Percentiles rank a stretch among this genome's conserved stretches.
Conservation (phyloP, 2,888 invertebrate species). For the Metellina segmentata region DNA sequence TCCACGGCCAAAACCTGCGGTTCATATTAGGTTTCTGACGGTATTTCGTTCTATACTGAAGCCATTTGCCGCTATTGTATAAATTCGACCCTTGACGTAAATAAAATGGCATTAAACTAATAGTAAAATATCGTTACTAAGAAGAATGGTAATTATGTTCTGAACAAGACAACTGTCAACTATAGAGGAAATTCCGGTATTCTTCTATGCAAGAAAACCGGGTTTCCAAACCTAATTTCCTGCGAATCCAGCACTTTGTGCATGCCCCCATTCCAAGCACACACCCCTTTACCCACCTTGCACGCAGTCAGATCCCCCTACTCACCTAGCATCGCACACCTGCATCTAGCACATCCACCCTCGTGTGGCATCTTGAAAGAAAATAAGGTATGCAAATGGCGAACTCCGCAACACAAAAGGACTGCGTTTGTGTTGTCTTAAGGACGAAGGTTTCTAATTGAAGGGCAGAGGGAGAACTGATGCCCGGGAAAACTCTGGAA, state of each 20-base stretch:
- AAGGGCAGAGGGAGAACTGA: slow-evolving; percentile 4
- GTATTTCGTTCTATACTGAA: too few species aligned
- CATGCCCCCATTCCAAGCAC: slow-evolving; percentile 2
- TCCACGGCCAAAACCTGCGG: too few species aligned
- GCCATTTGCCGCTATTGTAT: too few species aligned
- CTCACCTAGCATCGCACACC: slow-evolving; percentile 11
- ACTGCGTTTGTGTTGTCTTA: slow-evolving; percentile 55
- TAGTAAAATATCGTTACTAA: too few species aligned
- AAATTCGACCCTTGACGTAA: too few species aligned
- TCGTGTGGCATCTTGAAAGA: slow-evolving; percentile 17
- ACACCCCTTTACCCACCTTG: not conserved
- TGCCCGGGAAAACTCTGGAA: slow-evolving; percentile 8
- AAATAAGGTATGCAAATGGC: slow-evolving; percentile 63
- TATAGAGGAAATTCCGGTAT: too few species aligned
- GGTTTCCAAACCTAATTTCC: not conserved
- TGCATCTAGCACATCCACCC: slow-evolving; percentile 1
- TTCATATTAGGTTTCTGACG: too few species aligned
- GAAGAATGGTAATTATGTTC: too few species aligned
- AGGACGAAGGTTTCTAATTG: slow-evolving; percentile 56
- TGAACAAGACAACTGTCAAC: too few species aligned
- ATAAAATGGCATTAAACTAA: too few species aligned
- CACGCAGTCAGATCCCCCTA: not conserved
- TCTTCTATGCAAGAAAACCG: too few species aligned
- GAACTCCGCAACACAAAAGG: slow-evolving; percentile 59
- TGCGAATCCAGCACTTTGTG: slow-evolving; percentile 24